phyloP scores from a whole-genome alignment of 1,140 invertebrate genomes.

The Teleopsis dalmanni region DNA sequence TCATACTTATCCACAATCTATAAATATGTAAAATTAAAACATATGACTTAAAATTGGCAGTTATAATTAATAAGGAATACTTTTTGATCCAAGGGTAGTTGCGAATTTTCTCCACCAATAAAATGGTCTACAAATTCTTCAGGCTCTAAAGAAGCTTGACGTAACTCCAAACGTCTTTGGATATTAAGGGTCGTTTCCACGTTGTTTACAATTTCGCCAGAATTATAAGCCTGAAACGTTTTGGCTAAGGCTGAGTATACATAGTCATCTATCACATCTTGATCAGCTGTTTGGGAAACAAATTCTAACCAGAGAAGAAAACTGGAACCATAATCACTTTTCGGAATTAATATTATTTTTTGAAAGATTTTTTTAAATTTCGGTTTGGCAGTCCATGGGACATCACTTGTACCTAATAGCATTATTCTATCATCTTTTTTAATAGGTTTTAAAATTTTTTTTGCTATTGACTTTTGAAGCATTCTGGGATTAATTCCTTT shows the following conservation, averaged over 20 bases:
- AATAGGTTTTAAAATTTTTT: conserved; percentile 55
- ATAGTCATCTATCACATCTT: conserved; percentile 46
- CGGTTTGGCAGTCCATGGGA: conserved; percentile 49
- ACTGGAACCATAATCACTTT: conserved; percentile 61
- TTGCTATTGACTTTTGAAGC: conserved; percentile 54
- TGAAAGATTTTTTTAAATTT: conserved; percentile 46
- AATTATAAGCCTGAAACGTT: conserved; percentile 56
- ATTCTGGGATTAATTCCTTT: conserved; percentile 46
- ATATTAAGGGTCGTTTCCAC: conserved; percentile 39
- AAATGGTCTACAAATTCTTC: conserved; percentile 33
- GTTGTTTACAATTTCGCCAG: conserved; percentile 50
- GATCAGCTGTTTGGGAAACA: conserved; percentile 50
- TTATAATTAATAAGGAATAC: background rate
- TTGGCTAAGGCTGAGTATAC: conserved; percentile 59
- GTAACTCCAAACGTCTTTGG: conserved; percentile 25
- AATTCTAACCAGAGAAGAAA: conserved; percentile 54
- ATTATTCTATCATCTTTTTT: conserved; percentile 54
- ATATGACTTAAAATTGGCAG: background rate
- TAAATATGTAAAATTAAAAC: background rate
- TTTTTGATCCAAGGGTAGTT: conserved; percentile 28
- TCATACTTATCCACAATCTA: conserved; percentile 11
- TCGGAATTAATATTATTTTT: conserved; percentile 34
- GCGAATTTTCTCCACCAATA: conserved; percentile 17
- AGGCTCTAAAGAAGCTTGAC: conserved; percentile 19
- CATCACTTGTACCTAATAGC: conserved; percentile 54